Conservation (phyloP, 35 echinoderm and acorn worm genomes). For the Apostichopus japonicus region DNA sequence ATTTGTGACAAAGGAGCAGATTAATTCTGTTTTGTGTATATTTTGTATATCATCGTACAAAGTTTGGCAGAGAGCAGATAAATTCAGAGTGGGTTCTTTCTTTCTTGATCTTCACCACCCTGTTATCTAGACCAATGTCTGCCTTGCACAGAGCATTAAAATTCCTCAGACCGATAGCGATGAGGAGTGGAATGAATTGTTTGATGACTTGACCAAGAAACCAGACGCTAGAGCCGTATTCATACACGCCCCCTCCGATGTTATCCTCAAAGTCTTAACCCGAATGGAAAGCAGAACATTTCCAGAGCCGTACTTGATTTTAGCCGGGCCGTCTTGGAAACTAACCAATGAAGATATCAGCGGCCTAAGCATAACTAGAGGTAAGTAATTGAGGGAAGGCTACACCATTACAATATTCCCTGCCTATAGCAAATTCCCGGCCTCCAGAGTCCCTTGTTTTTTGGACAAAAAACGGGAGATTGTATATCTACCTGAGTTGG, state of each 20-base stretch:
- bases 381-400: background rate
- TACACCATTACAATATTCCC: too few species aligned
- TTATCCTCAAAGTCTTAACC: background rate
- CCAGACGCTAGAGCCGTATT: conserved; percentile 39
- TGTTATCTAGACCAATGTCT: conserved; percentile 17
- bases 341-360: conserved; percentile 9
- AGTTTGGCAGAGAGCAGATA: too few species aligned
- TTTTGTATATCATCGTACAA: too few species aligned
- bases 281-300: background rate
- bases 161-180: background rate
- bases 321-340: background rate
- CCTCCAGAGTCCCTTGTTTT: too few species aligned
- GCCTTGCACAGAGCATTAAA: background rate
- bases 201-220: background rate
- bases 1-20: too few species aligned
- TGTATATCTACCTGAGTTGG: too few species aligned
- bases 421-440: too few species aligned
- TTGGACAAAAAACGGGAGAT: too few species aligned
- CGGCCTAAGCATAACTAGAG: background rate
- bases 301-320: background rate
- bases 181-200: conserved; percentile 47
- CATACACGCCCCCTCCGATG: background rate
- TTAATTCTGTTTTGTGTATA: too few species aligned
- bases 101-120: background rate
- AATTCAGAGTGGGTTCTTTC: too few species aligned